Evolutionary conservation across 35 echinoderm and acorn worm species (phyloP), one percentile per base, ranked within the genome.

Genomic region (Ophioderma brevispina): DNA sequence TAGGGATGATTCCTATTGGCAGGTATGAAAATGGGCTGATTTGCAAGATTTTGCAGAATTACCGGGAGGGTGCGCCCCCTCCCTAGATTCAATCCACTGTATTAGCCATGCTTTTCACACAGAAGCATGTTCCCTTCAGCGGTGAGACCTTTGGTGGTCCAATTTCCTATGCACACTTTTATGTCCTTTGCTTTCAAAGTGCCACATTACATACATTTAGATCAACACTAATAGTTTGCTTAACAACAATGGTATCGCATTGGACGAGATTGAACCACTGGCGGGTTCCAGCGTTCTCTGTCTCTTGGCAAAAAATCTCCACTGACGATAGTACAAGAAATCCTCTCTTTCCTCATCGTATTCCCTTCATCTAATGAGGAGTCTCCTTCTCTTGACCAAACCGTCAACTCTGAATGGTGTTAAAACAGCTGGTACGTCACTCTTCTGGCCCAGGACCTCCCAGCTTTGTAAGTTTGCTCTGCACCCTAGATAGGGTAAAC

Each of bases 391-490:
- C 36, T 93, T 95, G 21, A 87, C 87, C 56, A 99, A 77, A 35
- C 97, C 97, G 64, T 99, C 97, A 4, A 99, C 97, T 84, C 97
- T 86, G 32, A 94, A 77, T 99, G 89, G 43, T 95, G 80, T 64
- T 93, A 93, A 82, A 99, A 99, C n/a, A 95, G 88, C 94, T 93
- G 92, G 37, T 93, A 95, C 0, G 93, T 75, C 31, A 95, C 94
- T 81, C 86, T 94, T 76, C 95, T 94, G 36, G 97, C 83, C 32
- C 90, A 91, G 76, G 94, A 94, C 15, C 87, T 95, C 0, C 84
- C 37, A 19, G 91, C 82, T 37, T 96, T 96, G 82, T 99, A 99
- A 31, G 88, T 91, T 84, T 99, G 97, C 52, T 99, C 97, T 99
- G 38, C n/a, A n/a, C n/a, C n/a, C n/a, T n/a, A n/a, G n/a, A n/a